Percentiles rank a stretch among this genome's conserved stretches.
Evolutionary conservation across 2,888 invertebrate genomes (phyloP).

Genomic region (Dendrolimus pini): DNA sequence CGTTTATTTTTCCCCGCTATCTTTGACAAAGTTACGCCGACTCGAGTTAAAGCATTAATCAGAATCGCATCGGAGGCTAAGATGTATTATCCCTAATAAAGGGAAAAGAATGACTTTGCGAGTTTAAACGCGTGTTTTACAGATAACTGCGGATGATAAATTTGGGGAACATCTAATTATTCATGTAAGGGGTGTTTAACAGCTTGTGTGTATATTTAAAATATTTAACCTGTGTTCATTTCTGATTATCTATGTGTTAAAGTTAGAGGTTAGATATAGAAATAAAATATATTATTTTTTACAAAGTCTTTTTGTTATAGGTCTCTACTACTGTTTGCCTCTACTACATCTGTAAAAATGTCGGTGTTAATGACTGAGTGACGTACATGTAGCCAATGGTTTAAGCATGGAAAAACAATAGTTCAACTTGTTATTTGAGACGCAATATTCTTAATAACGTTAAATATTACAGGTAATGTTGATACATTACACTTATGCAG

Average conservation of each 20-base stretch:
- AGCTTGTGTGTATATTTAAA: slow-evolving; percentile 25
- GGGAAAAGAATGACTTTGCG: slow-evolving; percentile 71
- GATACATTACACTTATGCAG: too few relatives aligned
- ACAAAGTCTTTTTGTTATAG: too few relatives aligned
- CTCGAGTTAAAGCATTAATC: slow-evolving; percentile 68
- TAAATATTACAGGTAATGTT: too few relatives aligned
- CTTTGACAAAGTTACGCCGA: slow-evolving; percentile 66
- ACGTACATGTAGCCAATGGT: too few relatives aligned
- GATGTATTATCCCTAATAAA: slow-evolving; percentile 75
- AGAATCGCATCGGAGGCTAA: slow-evolving; percentile 61
- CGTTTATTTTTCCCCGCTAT: slow-evolving; percentile 72
- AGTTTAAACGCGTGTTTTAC: slow-evolving; percentile 71
- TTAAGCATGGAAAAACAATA: too few relatives aligned
- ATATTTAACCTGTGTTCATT: neutral
- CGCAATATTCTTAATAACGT: too few relatives aligned
- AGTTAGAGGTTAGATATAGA: too few relatives aligned
- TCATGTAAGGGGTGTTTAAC: slow-evolving; percentile 72
- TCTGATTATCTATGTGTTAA: neutral
- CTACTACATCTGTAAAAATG: too few relatives aligned
- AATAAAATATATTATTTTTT: too few relatives aligned
- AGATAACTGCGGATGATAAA: slow-evolving; percentile 63
- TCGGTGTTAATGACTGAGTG: too few relatives aligned
- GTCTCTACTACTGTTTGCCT: too few relatives aligned
- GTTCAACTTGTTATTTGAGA: too few relatives aligned
- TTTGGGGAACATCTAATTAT: slow-evolving; percentile 71